A percentile compares a stretch with the other conserved stretches of the same genome.
These are phyloP conservation scores for Heliocidaris erythrogramma DNA, from an alignment of 35 echinoderm and acorn worm species.

Conservation along the genomic window DNA sequence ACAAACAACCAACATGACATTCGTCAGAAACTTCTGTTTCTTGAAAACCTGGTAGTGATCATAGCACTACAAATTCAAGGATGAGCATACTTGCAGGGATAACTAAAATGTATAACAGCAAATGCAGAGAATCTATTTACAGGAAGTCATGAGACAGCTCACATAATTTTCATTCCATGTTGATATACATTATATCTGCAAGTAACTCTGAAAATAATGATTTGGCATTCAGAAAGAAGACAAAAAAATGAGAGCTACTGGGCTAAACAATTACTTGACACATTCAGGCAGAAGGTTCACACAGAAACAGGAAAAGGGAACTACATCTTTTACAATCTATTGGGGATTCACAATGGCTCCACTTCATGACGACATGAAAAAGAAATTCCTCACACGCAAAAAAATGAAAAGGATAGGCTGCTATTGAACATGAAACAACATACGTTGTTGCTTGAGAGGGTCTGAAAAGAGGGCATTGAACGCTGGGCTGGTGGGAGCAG, in stretches of 20 bases:
- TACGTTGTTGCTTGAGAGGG: conserved; percentile 41
- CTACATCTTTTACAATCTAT: neutral
- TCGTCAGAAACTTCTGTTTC: neutral
- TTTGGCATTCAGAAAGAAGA: neutral
- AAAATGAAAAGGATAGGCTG: neutral
- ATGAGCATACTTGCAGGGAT: neutral
- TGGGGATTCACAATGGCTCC: neutral
- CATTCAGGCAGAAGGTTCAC: neutral
- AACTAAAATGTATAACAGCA: neutral
- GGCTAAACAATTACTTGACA: neutral
- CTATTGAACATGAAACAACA: conserved; percentile 23
- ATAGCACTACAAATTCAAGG: neutral
- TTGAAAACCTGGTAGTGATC: neutral
- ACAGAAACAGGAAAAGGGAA: neutral
- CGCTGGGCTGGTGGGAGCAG: neutral
- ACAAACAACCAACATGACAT: neutral
- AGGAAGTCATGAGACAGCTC: neutral
- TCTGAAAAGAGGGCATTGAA: conserved; percentile 37
- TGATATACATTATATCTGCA: neutral
- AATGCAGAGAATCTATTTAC: neutral
- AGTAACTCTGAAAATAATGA: neutral
- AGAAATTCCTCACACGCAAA: neutral
- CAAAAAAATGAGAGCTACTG: neutral
- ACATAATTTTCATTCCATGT: neutral
- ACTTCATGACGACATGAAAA: neutral